Evolutionary conservation across 2,888 invertebrate species (phyloP), one percentile per base, ranked within the genome.

Genomic region (Augiades crinisus): DNA sequence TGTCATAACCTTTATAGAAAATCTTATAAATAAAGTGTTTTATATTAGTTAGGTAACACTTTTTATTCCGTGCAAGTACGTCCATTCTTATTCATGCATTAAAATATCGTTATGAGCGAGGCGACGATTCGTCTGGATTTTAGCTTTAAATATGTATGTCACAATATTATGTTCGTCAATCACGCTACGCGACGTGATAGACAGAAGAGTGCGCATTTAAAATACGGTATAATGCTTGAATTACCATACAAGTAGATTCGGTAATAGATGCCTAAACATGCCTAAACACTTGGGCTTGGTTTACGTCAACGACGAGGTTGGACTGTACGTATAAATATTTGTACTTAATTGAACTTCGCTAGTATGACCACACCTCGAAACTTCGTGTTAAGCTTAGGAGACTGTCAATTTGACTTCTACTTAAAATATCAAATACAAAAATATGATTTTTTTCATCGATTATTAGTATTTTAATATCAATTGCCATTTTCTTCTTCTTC

Each of bases 231-330:
- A 34, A 49, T 17, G 3, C 50, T 50, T 12, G 43, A 50, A 50
- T 43, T 36, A 27, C 40, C 50, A 43, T 50, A 30, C 50, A 22
- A 43, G 41, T 43, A 36, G 41, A 36, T 34, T 43, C 43, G 41
- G 34, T 50, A 50, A 50, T 36, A 50, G 34, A 43, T 50, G 41
- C 41, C 43, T 27, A 43, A 43, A 43, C 50, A 43, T 50, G 50
- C 43, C 50, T 43, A 36, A 43, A 50, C 50, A 43, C 43, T 43
- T 24, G 36, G 19, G 41, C n/a, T n/a, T n/a, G n/a, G n/a, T n/a
- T n/a, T n/a, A n/a, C n/a, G n/a, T n/a, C n/a, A n/a, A n/a, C n/a
- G n/a, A n/a, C n/a, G n/a, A n/a, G n/a, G n/a, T n/a, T n/a, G n/a
- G n/a, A n/a, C n/a, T n/a, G n/a, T n/a, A n/a, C n/a, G n/a, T n/a